These are phyloP conservation scores for Coecobrya sp. DNA, from an alignment of 2,888 invertebrate species.

Conservation along the genomic window DNA sequence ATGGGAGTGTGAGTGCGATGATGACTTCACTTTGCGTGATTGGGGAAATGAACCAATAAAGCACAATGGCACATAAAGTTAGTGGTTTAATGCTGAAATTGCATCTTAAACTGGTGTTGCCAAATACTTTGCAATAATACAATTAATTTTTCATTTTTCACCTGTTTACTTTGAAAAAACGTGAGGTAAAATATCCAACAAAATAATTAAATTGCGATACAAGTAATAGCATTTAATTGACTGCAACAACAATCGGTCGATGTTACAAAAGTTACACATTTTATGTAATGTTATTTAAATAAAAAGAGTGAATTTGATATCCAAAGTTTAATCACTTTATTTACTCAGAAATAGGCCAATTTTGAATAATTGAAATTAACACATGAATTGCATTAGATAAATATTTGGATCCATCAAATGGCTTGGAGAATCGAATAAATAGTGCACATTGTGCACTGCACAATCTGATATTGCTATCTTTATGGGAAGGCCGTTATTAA, in stretches of 20 bases:
- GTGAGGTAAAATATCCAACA: not conserved
- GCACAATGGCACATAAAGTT: constrained; percentile 10
- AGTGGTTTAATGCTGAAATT: constrained; percentile 18
- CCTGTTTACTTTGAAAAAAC: constrained; percentile 37
- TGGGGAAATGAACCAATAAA: constrained; percentile 30
- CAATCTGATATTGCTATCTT: not conserved
- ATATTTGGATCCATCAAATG: not conserved
- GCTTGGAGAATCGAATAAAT: not conserved
- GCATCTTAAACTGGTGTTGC: not conserved
- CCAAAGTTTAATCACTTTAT: constrained; percentile 52
- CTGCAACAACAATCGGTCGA: not conserved
- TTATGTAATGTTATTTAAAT: too few species aligned
- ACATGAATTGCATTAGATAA: constrained; percentile 13
- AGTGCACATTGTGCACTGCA: not conserved
- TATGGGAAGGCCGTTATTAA: constrained; percentile 33
- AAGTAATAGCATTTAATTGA: not conserved
- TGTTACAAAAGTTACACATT: not conserved
- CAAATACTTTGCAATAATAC: not conserved
- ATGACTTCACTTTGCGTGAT: constrained; percentile 18
- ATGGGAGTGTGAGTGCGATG: not conserved
- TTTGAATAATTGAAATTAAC: constrained; percentile 49
- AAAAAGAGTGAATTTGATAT: too few species aligned
- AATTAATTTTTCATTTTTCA: constrained; percentile 58
- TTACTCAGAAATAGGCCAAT: constrained; percentile 47
- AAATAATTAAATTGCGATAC: constrained; percentile 1